A percentile compares a stretch with the other conserved stretches of the same genome.
Conservation (phyloP, 2,797 vertebrate species). For the Naso thynnoides region DNA sequence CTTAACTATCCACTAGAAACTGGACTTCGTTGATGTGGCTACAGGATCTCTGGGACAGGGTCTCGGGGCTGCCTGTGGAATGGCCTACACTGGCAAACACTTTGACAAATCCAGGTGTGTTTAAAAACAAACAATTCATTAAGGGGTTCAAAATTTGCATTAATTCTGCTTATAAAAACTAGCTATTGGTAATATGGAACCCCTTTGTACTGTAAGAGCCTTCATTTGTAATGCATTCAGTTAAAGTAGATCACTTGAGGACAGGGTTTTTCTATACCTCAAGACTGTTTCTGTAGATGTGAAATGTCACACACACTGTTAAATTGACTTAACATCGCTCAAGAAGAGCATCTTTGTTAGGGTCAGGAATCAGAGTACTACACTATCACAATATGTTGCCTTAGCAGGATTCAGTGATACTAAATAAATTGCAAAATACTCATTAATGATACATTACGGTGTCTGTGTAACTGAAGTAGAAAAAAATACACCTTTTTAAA, state of each 20-base stretch:
- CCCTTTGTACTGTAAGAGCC: background rate
- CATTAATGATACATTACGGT: no score
- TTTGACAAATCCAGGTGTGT: conserved; percentile 90
- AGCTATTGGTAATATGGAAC: background rate
- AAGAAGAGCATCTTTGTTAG: background rate
- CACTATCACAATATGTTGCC: no score
- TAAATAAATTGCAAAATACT: no score
- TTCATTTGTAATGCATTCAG: background rate
- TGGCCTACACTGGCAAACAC: conserved; percentile 93
- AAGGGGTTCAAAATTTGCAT: background rate
- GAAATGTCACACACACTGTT: background rate
- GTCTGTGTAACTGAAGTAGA: no score
- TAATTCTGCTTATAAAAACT: background rate
- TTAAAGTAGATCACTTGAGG: background rate
- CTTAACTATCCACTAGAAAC: conserved; percentile 79
- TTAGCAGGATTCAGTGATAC: no score
- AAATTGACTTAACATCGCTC: conserved; percentile 1
- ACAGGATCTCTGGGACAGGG: conserved; percentile 92
- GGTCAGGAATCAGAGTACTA: no score
- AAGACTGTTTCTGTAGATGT: background rate
- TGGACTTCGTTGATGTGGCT: conserved; percentile 89
- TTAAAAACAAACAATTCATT: background rate
- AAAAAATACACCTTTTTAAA: no score
- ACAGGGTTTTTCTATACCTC: background rate
- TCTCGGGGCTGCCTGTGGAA: conserved; percentile 90